Conservation (phyloP, 2,797 vertebrate species). For the Ctenochaetus hawaiiensis region DNA sequence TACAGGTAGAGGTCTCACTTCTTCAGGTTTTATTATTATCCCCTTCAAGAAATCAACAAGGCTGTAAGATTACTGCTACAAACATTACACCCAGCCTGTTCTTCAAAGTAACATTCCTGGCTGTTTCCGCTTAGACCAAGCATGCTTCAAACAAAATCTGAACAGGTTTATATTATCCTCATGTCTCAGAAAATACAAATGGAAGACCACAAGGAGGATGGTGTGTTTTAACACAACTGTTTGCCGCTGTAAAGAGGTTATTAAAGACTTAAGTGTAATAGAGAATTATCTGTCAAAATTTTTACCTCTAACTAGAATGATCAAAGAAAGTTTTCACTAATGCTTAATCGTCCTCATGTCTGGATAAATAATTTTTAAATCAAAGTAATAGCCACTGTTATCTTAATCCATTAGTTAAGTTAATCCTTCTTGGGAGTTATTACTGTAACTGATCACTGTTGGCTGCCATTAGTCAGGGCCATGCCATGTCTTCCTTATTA, state of each 20-base stretch:
- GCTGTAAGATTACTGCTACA: slow-evolving; percentile 15
- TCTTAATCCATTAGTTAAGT: slow-evolving; percentile 1
- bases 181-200: not conserved
- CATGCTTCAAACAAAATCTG: slow-evolving; percentile 19
- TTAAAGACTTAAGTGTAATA: no score
- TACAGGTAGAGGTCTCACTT: not conserved
- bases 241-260: no score
- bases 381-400: slow-evolving; percentile 24
- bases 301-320: not conserved
- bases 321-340: not conserved
- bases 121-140: not conserved
- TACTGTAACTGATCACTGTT: slow-evolving; percentile 4
- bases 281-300: not conserved
- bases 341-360: not conserved
- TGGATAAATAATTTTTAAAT: slow-evolving; percentile 4
- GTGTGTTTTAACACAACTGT: no score
- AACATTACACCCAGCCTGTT: slow-evolving; percentile 17
- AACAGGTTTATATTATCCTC: slow-evolving; percentile 20
- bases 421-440: slow-evolving; percentile 6
- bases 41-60: slow-evolving; percentile 29
- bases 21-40: not conserved
- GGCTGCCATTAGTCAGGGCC: slow-evolving; percentile 21
- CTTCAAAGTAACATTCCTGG: slow-evolving; percentile 8
- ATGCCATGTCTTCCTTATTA: slow-evolving; percentile 39
- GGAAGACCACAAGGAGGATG: not conserved